phyloP scores from a whole-genome alignment of 2,113 vertebrate species.

The Dipodomys merriami region DNA sequence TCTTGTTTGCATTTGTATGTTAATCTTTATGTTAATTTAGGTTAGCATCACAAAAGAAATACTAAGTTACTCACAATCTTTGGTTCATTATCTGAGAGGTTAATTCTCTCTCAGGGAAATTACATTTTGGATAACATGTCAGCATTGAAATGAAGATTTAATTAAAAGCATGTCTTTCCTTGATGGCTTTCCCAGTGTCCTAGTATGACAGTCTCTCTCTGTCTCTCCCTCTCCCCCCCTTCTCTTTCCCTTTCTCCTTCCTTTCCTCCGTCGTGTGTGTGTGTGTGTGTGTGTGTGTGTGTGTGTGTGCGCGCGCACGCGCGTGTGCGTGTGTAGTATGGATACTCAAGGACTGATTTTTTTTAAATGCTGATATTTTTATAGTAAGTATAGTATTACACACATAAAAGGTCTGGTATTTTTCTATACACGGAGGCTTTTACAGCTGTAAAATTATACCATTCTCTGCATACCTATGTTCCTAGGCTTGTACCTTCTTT shows the following conservation, averaged over 20 bases:
- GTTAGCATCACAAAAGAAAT: constrained; percentile 60
- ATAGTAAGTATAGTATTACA: constrained; percentile 1
- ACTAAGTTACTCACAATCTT: constrained; percentile 48
- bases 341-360: too few species aligned
- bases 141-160: constrained; percentile 56
- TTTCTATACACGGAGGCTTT: constrained; percentile 51
- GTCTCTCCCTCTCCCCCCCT: background rate
- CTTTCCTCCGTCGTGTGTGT: background rate
- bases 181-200: constrained; percentile 49
- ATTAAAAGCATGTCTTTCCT: constrained; percentile 54
- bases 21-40: constrained; percentile 65
- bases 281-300: background rate
- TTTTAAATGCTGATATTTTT: constrained; percentile 58
- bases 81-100: constrained; percentile 45
- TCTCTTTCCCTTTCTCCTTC: background rate
- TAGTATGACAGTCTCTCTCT: background rate
- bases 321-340: too few species aligned
- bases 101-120: constrained; percentile 62
- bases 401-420: constrained; percentile 24
- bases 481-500: constrained; percentile 68
- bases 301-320: background rate
- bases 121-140: constrained; percentile 43
- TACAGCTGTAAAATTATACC: constrained; percentile 77
- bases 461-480: constrained; percentile 61
- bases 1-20: constrained; percentile 57